Percentiles rank a stretch among this genome's conserved stretches.
These are phyloP conservation scores for Orthonyx spaldingii DNA, from an alignment of 2,113 vertebrate genomes.

Conservation along the genomic window DNA sequence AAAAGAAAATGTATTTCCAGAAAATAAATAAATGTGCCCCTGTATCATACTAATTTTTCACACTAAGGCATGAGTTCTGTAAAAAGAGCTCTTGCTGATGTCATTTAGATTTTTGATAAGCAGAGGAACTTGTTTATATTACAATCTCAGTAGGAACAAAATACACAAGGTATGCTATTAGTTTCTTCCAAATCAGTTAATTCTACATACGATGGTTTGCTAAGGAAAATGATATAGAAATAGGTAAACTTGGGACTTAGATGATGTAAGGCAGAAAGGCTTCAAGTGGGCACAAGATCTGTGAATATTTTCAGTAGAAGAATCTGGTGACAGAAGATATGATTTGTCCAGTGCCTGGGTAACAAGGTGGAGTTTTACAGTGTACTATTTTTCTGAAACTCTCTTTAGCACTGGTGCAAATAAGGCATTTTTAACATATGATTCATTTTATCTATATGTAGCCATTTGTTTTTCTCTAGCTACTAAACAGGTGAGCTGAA, in stretches of 20 bases:
- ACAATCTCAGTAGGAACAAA: background rate
- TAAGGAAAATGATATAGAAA: background rate
- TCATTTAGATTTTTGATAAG: background rate
- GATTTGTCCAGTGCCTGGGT: background rate
- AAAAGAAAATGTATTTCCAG: slow-evolving; percentile 14
- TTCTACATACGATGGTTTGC: background rate
- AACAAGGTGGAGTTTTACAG: background rate
- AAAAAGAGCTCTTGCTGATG: background rate
- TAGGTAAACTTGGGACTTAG: background rate
- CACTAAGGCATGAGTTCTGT: background rate
- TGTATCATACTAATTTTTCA: background rate
- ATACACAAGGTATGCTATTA: background rate
- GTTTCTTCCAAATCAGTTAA: background rate
- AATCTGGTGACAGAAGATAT: background rate
- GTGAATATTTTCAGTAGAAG: background rate
- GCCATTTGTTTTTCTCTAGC: background rate
- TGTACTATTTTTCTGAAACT: background rate
- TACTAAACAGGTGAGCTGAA: background rate
- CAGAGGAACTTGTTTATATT: background rate
- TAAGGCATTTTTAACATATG: background rate
- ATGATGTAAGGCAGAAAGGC: background rate
- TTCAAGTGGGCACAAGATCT: background rate
- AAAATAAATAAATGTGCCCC: background rate
- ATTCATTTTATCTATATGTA: background rate
- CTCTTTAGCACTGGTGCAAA: background rate